Percentiles rank a stretch among this genome's conserved stretches.
Conservation (phyloP, 2,888 invertebrate species). For the Iselma pallidipennis region DNA sequence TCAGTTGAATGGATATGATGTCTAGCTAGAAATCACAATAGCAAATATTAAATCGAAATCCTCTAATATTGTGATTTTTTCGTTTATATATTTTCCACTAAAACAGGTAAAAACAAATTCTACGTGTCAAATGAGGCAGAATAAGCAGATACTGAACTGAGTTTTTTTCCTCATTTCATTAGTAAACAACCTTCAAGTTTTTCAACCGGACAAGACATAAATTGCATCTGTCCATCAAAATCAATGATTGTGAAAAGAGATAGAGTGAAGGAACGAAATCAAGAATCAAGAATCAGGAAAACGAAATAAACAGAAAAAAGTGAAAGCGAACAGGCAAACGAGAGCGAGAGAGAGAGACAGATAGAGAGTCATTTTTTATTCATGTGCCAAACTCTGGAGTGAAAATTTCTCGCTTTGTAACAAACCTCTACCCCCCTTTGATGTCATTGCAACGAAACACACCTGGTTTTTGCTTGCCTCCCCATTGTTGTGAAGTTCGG, state of each 20-base stretch:
- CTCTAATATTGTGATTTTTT: too few species aligned
- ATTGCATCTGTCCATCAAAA: constrained; percentile 1
- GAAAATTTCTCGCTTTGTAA: not conserved
- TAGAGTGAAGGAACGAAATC: not conserved
- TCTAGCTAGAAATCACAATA: too few species aligned
- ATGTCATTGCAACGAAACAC: not conserved
- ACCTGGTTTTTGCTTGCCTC: not conserved
- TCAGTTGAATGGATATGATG: too few species aligned
- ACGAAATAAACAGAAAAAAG: not conserved
- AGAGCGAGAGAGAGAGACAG: not conserved
- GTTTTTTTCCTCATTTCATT: not conserved
- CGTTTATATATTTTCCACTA: too few species aligned
- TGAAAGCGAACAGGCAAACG: not conserved
- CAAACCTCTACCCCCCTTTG: not conserved
- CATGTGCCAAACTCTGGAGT: too few species aligned
- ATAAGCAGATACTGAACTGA: not conserved
- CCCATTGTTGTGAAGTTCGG: not conserved
- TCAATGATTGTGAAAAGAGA: too few species aligned
- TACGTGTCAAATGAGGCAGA: not conserved
- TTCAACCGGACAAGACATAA: not conserved
- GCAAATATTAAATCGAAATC: too few species aligned
- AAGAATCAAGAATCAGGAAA: not conserved
- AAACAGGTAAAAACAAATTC: not conserved
- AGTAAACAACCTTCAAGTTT: not conserved
- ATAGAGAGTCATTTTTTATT: too few species aligned